phyloP scores from a whole-genome alignment of 2,888 invertebrate species.

The Seladonia tumulorum region DNA sequence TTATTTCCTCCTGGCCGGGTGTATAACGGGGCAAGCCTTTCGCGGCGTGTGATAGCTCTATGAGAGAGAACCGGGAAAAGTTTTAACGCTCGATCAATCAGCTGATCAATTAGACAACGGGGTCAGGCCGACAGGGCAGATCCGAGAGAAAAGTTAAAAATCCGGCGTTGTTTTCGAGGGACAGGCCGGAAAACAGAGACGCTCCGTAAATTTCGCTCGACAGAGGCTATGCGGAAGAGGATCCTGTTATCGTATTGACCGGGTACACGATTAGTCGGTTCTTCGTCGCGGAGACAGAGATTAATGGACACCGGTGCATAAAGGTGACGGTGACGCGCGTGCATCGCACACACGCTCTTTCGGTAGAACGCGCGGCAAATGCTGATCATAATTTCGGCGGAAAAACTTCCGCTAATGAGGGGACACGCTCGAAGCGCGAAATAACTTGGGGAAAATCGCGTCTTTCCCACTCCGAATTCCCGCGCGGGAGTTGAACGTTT shows the following conservation, averaged over 20 bases:
- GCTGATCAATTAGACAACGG: background rate
- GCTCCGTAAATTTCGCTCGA: background rate
- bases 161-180: background rate
- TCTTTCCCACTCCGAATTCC: background rate
- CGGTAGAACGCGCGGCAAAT: background rate
- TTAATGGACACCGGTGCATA: background rate
- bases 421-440: background rate
- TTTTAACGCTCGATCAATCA: constrained; percentile 10
- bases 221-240: background rate
- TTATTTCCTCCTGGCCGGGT: background rate
- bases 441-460: constrained; percentile 23
- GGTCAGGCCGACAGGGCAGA: background rate
- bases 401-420: constrained; percentile 8
- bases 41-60: background rate
- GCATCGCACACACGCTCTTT: background rate
- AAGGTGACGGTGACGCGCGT: background rate
- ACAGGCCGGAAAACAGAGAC: background rate
- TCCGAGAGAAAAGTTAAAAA: background rate
- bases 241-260: constrained; percentile 8
- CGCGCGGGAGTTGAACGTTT: constrained; percentile 7
- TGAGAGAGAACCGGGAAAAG: background rate
- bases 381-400: constrained; percentile 21
- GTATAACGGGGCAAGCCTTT: background rate
- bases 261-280: constrained; percentile 6
- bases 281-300: background rate